Base-by-base conservation (phyloP, 2,113 vertebrate genomes). In the Mormyrus lacerda region DNA sequence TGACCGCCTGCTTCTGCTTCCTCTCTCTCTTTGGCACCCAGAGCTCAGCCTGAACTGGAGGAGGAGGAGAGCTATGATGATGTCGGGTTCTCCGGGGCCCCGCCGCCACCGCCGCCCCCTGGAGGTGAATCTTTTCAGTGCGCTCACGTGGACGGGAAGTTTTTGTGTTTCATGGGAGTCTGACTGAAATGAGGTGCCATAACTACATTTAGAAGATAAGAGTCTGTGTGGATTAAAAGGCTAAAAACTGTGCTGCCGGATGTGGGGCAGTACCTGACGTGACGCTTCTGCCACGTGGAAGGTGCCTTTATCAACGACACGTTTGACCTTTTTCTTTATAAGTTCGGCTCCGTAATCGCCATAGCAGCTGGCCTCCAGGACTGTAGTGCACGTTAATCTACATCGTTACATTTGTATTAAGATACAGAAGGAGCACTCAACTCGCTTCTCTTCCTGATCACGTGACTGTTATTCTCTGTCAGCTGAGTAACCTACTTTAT, bases 11-110 rank as follows among this genome's bases (percentile, higher is more conserved):
- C 39, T 85, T 13, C 21, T 48, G 24, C 42, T 48, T 45, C 8
- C 24, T 27, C 21, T 48, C 21, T 48, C 19, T 90, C 58, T 69
- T 92, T 73, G 89, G 10, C 19, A 88, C 79, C 8, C 84, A 96
- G 95, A 73, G 91, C n/a, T 48, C 91, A 92, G 50, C 45, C 91
- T 65, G 93, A 92, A 42, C 35, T 39, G 35, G 93, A 88, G 91
- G 96, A 88, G 91, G 96, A 98, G 48, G 97, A 98, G 39, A 95
- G 92, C 90, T 97, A 97, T 53, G 97, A 98, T 91, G 96, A 97
- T 0, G 90, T 97, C 55, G 94, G 93, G 31, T 92, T 94, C 48
- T 21, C 92, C 3, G 91, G 8, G 69, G 88, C 89, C 88, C 91
- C 92, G 76, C 88, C 58, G 6, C 61, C 58, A 3, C 61, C 87